Percentiles rank a stretch among this genome's conserved stretches.
These are phyloP conservation scores for Muscina levida DNA, from an alignment of 2,888 invertebrate genomes.

Conservation along the genomic window DNA sequence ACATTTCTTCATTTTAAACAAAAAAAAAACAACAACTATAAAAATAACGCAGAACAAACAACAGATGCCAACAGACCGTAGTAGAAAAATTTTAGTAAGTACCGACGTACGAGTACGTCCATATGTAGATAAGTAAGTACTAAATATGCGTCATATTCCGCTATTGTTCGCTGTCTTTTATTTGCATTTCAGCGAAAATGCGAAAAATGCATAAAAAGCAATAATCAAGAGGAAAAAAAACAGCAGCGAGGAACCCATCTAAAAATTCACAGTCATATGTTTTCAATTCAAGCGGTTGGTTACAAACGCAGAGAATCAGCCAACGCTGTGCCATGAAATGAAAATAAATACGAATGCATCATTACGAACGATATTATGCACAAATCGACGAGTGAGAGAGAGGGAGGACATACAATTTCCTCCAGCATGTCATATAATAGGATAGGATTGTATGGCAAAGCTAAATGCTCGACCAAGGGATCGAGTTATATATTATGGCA, in stretches of 20 bases:
- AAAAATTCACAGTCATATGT: conserved; percentile 7
- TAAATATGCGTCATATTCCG: conserved; percentile 7
- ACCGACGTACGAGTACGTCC: background rate
- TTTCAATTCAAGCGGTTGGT: too few species aligned
- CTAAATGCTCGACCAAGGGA: too few species aligned
- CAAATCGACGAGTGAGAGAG: too few species aligned
- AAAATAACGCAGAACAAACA: background rate
- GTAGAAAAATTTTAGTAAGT: conserved; percentile 6
- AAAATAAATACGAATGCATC: conserved; percentile 11
- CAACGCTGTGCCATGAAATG: background rate
- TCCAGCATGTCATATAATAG: background rate
- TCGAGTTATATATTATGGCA: background rate
- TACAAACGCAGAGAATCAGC: background rate
- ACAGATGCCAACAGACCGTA: conserved; percentile 12
- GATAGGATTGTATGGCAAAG: too few species aligned
- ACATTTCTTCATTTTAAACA: background rate
- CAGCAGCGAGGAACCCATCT: background rate
- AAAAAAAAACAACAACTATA: background rate
- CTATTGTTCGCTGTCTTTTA: background rate
- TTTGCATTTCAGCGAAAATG: background rate
- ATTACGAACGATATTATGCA: conserved; percentile 5
- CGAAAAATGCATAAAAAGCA: background rate
- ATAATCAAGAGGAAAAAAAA: too few species aligned
- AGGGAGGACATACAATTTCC: background rate
- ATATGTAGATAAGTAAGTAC: background rate